Percentiles rank a stretch among this genome's conserved stretches.
phyloP scores from a whole-genome alignment of 2,797 vertebrate species.

The Enteromius mattozi region DNA sequence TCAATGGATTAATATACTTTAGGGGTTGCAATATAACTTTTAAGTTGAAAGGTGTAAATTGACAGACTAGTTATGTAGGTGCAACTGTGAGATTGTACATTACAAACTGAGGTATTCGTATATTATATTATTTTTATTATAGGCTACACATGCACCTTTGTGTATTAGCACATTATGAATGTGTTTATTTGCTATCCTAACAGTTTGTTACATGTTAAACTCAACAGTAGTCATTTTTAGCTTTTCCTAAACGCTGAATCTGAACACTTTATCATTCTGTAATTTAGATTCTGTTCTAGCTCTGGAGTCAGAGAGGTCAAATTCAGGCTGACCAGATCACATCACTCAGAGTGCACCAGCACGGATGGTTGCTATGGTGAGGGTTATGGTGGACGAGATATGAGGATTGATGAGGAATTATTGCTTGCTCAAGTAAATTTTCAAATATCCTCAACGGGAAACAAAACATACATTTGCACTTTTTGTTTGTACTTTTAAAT shows the following conservation, averaged over 20 bases:
- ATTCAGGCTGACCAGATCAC: slow-evolving; percentile 29
- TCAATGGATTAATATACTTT: neutral
- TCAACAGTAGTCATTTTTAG: neutral
- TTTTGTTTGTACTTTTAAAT: neutral
- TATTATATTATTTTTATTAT: neutral
- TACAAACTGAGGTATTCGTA: neutral
- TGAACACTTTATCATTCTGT: slow-evolving; percentile 5
- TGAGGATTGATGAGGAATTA: neutral
- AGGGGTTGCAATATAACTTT: neutral
- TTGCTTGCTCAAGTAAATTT: neutral
- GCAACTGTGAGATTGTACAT: neutral
- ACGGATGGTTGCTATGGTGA: slow-evolving; percentile 34
- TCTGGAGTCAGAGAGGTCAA: slow-evolving; percentile 8
- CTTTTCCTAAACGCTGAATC: neutral
- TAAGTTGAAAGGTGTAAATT: neutral
- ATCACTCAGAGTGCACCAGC: slow-evolving; percentile 16
- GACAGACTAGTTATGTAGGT: neutral
- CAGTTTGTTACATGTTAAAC: neutral
- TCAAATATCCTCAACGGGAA: neutral
- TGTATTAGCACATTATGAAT: neutral
- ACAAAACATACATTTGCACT: neutral
- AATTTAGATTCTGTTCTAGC: slow-evolving; percentile 31
- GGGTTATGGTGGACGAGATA: slow-evolving; percentile 15
- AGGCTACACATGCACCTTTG: neutral
- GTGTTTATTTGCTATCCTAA: neutral